Evolutionary conservation across 1,140 invertebrate genomes (phyloP), one percentile per base, ranked within the genome.

Genomic region (Protaetia brevitarsis): DNA sequence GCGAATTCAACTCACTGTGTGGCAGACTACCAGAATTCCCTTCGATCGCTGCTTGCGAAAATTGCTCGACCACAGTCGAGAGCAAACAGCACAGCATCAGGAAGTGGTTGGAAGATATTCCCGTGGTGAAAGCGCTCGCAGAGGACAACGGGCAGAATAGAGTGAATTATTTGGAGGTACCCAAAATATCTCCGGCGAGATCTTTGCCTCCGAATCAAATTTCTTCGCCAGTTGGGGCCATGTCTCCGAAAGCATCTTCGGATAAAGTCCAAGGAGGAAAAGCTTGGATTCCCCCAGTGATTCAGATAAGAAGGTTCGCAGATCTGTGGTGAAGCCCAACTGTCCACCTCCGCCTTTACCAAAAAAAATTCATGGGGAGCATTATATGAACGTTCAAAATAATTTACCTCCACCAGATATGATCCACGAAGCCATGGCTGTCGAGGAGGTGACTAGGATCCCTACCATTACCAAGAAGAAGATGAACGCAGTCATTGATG

Each of bases 31-130:
- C 79, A 3, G 71, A 82, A 26, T 79, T 81, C 71, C 76, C 79
- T 11, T 75, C 79, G n/a, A 63, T 81, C 13, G 78, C 70, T 26
- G 77, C 79, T 13, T 86, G 84, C 69, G 74, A 81, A 4, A 82
- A 78, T 56, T 85, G 84, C 69, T 73, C 80, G 8, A 34, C 60
- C 8, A 63, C 29, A 2, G 66, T 37, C 2, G 89, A 92, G 66
- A 83, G 79, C 72, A 89, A 91, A 73, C 84, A 88, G 72, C 82
- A 81, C 66, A 88, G 84, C 72, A 90, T 93, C 4, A 80, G 88
- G 65, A 88, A 91, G 74, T 91, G 90, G 91, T 73, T 93, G 21
- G 89, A 91, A 74, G 87, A 91, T 73, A 86, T 93, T 11, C 85
- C 87, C 30, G 36, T 76, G 27, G 65, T 78, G 13, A 82, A 74